phyloP scores from a whole-genome alignment of 2,797 vertebrate species.

The Macroramphosus scolopax region DNA sequence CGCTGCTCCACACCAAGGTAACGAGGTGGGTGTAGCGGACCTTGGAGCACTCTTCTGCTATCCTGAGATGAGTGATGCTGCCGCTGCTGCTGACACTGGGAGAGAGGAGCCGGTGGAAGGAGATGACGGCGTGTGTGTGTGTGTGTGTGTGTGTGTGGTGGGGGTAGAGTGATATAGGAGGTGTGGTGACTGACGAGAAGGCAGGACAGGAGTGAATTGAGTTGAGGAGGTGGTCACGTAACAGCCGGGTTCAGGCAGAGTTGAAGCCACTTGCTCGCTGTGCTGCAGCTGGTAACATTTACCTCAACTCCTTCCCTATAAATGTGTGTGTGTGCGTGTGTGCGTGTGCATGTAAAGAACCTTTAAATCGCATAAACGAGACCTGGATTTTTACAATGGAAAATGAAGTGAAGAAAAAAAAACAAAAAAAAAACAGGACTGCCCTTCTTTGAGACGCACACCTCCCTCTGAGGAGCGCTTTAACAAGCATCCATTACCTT shows the following conservation, averaged over 20 bases:
- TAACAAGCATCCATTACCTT: slow-evolving; percentile 63
- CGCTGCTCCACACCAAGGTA: slow-evolving; percentile 42
- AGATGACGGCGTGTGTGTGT: slow-evolving; percentile 9
- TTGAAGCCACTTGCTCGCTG: slow-evolving; percentile 70
- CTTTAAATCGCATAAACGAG: slow-evolving; percentile 62
- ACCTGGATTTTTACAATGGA: slow-evolving; percentile 66
- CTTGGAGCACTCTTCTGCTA: slow-evolving; percentile 38
- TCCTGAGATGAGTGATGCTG: slow-evolving; percentile 47
- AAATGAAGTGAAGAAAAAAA: no score
- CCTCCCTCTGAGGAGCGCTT: slow-evolving; percentile 44
- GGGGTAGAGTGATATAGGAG: slow-evolving; percentile 31
- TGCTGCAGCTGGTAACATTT: slow-evolving; percentile 78
- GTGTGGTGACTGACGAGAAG: slow-evolving; percentile 35
- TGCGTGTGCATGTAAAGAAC: slow-evolving; percentile 32
- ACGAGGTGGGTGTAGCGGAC: slow-evolving; percentile 31
- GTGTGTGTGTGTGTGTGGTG: slow-evolving; percentile 2
- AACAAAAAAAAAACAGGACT: slow-evolving; percentile 51
- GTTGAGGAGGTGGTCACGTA: slow-evolving; percentile 72
- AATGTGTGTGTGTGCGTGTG: slow-evolving; percentile 29
- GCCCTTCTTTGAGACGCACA: slow-evolving; percentile 37
- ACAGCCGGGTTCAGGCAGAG: slow-evolving; percentile 74
- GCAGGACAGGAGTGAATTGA: slow-evolving; percentile 69
- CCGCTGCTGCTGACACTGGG: slow-evolving; percentile 28
- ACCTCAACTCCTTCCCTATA: slow-evolving; percentile 64
- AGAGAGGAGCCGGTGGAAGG: slow-evolving; percentile 20